These are phyloP conservation scores for Lineus longissimus DNA, from an alignment of 1,140 invertebrate species.

Conservation along the genomic window DNA sequence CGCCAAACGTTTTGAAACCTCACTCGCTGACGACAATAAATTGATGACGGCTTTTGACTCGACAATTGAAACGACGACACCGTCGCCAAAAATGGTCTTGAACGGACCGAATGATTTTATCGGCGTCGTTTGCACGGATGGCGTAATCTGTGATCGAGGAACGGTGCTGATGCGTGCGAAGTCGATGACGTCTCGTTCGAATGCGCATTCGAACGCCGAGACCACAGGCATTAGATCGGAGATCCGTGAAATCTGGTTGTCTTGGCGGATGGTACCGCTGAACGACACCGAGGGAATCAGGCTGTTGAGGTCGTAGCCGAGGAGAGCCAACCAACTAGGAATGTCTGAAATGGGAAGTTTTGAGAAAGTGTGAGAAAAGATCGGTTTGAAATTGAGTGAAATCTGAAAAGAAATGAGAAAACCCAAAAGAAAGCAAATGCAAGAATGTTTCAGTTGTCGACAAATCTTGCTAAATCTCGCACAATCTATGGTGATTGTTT, in stretches of 20 bases:
- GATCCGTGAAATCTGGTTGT: slow-evolving; percentile 63
- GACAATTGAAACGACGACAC: slow-evolving; percentile 77
- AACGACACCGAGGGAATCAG: slow-evolving; percentile 74
- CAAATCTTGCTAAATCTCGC: no score
- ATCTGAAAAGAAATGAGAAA: not conserved
- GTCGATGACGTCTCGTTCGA: slow-evolving; percentile 47
- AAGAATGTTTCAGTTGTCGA: no score
- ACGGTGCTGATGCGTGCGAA: slow-evolving; percentile 44
- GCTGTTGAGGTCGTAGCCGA: slow-evolving; percentile 82
- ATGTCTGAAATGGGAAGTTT: slow-evolving; percentile 64
- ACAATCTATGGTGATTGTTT: no score
- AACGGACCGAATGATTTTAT: slow-evolving; percentile 27
- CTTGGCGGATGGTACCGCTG: slow-evolving; percentile 65
- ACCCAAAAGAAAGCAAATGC: not conserved
- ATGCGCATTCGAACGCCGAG: slow-evolving; percentile 52
- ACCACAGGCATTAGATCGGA: slow-evolving; percentile 59
- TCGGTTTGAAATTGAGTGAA: not conserved
- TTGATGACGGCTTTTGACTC: slow-evolving; percentile 79
- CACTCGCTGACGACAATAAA: slow-evolving; percentile 65
- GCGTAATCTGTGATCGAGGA: slow-evolving; percentile 41
- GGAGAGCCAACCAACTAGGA: slow-evolving; percentile 73
- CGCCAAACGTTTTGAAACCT: slow-evolving; percentile 85
- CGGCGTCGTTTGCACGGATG: slow-evolving; percentile 24
- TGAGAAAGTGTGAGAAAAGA: not conserved
- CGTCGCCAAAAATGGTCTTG: slow-evolving; percentile 77